These are phyloP conservation scores for Melanaphis sacchari DNA, from an alignment of 1,140 invertebrate species.

Conservation along the genomic window DNA sequence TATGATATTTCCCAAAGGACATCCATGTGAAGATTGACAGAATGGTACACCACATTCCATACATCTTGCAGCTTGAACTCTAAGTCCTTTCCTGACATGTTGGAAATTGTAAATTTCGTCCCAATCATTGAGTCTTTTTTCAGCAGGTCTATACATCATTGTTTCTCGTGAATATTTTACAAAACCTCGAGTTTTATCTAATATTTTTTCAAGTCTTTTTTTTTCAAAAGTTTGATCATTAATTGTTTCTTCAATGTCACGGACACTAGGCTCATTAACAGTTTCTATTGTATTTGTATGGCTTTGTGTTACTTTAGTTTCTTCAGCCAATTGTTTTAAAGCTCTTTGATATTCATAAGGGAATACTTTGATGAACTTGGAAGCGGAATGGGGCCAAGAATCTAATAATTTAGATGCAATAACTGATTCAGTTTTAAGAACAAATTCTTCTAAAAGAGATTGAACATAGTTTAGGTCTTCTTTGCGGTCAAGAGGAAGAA, in stretches of 20 bases:
- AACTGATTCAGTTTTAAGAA: conserved; percentile 87
- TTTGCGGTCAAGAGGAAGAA: conserved; percentile 78
- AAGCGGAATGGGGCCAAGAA: conserved; percentile 81
- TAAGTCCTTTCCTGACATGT: conserved; percentile 85
- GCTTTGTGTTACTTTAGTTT: conserved; percentile 64
- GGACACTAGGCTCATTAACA: conserved; percentile 66
- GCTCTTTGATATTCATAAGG: conserved; percentile 96
- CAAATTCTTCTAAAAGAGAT: conserved; percentile 84
- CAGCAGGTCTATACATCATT: conserved; percentile 81
- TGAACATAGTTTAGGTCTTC: conserved; percentile 86
- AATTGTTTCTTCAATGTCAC: conserved; percentile 89
- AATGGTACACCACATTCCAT: conserved; percentile 99
- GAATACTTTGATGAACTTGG: conserved; percentile 95
- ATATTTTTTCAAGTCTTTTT: conserved; percentile 78
- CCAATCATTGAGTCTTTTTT: conserved; percentile 91
- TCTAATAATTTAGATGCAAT: conserved; percentile 81
- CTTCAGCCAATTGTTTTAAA: conserved; percentile 76
- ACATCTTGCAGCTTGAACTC: conserved; percentile 93
- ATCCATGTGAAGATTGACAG: conserved; percentile 96
- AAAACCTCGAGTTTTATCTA: conserved; percentile 95
- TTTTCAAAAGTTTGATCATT: conserved; percentile 77
- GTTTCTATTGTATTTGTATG: conserved; percentile 63
- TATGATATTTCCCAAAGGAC: conserved; percentile 97
- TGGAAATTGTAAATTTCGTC: conserved; percentile 93
- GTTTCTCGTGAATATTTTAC: conserved; percentile 94